Evolutionary conservation across 2,888 invertebrate species (phyloP), one percentile per base, ranked within the genome.

Genomic region (Leptinotarsa peninsularis): DNA sequence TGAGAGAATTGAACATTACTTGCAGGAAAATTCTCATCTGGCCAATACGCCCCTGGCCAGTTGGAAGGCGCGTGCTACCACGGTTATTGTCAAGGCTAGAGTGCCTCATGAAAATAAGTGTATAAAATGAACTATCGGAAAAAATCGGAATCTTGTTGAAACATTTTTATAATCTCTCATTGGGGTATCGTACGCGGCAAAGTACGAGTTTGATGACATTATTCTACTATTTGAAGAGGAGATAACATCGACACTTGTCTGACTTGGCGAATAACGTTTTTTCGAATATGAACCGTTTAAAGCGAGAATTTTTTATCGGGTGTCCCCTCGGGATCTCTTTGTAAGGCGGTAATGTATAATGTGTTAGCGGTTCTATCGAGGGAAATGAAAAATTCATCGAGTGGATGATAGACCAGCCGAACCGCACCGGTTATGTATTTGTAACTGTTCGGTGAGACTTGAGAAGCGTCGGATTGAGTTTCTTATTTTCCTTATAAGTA

Each of bases 11-110:
- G 33, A 33, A 33, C 33, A 7, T 7, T 23, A 27, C n/a, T 14
- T 23, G 27, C 66, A 66, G 18, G 17, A 67, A 52, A 49, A 43
- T 17, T 52, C n/a, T 27, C 43, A 15, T 21, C 23, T 13, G 23
- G 67, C 23, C 21, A 43, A 49, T 54, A 33, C 54, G 33, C 21
- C 50, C 33, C 67, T 54, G 72, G 23, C 50, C 60, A 63, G 33
- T 56, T 23, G 21, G 69, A 68, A 81, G 79, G 82, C 85, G 83
- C 83, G 84, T 84, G 85, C 83, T 83, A 78, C 78, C 80, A 81
- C 79, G 80, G 82, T 82, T 82, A 84, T 82, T 84, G 84, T 80
- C 85, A 84, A 85, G 84, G 84, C 77, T 85, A 81, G 66, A 58
- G 43, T 58, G 54, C 69, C 67, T 71, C 27, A 52, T 60, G 54